Percentiles rank a stretch among this genome's conserved stretches.
Evolutionary conservation across 2,113 vertebrate species (phyloP).

Genomic region (Ariopsis seemanni): DNA sequence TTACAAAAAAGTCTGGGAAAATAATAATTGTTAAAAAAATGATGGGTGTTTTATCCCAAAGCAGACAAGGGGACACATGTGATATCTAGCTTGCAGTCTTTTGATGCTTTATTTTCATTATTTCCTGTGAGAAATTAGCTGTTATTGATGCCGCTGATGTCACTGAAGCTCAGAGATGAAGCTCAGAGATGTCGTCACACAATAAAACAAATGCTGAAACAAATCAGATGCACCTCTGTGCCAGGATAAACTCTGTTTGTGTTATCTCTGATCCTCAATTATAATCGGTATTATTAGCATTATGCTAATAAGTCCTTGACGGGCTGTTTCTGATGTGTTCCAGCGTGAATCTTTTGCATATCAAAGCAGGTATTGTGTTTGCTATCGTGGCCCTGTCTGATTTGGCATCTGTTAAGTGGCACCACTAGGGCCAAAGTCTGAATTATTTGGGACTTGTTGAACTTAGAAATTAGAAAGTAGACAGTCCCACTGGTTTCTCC

Average conservation of each 20-base stretch:
- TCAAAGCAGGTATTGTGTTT: conserved; percentile 33
- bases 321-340: neutral
- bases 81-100: neutral
- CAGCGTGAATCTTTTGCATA: conserved; percentile 40
- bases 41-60: neutral
- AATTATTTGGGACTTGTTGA: conserved; percentile 33
- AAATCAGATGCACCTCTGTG: neutral
- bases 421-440: conserved; percentile 13
- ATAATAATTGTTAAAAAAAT: too few relatives aligned
- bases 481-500: neutral
- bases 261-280: neutral
- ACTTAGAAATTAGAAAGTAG: conserved; percentile 2
- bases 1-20: too few relatives aligned
- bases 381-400: neutral
- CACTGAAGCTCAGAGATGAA: neutral
- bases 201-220: neutral
- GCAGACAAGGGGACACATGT: neutral
- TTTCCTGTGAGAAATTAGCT: neutral
- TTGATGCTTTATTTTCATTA: neutral
- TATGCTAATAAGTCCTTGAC: conserved; percentile 7
- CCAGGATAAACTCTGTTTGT: neutral
- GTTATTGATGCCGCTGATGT: neutral
- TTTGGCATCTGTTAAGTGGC: conserved; percentile 35
- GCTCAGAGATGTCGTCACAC: neutral
- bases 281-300: conserved; percentile 11